Percentiles rank a stretch among this genome's conserved stretches.
phyloP scores from a whole-genome alignment of 2,797 vertebrate genomes.

The Myoxocephalus aenaeus region DNA sequence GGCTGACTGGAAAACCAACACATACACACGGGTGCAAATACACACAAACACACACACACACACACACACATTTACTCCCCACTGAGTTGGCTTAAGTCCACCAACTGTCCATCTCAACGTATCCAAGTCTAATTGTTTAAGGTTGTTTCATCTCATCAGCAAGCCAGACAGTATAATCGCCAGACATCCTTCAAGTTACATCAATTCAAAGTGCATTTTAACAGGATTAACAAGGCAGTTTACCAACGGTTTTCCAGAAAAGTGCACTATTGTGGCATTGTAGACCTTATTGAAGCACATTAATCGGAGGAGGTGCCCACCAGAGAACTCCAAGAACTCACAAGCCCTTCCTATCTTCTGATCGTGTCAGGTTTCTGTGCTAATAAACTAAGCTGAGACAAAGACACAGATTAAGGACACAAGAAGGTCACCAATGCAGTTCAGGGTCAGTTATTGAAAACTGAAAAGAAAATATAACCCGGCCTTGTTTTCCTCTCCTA shows the following conservation, averaged over 20 bases:
- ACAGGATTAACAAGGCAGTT: conserved; percentile 33
- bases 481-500: neutral
- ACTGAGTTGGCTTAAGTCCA: conserved; percentile 57
- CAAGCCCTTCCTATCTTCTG: neutral
- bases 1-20: conserved; percentile 38
- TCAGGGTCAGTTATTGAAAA: neutral
- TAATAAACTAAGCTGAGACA: neutral
- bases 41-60: neutral
- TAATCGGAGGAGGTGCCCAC: conserved; percentile 10
- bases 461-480: neutral
- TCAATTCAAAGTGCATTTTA: conserved; percentile 47
- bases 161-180: conserved; percentile 48
- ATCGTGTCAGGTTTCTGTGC: conserved; percentile 3
- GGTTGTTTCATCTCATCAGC: conserved; percentile 43
- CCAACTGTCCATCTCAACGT: conserved; percentile 58
- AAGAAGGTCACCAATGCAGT: neutral
- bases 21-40: neutral
- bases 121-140: conserved; percentile 44
- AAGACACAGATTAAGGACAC: neutral
- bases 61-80: conserved; percentile 6
- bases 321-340: conserved; percentile 12
- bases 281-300: neutral
- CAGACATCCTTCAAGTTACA: conserved; percentile 39
- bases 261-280: neutral
- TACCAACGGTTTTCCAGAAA: conserved; percentile 27